Conservation (phyloP, 2,113 vertebrate genomes). For the Bubo bubo region DNA sequence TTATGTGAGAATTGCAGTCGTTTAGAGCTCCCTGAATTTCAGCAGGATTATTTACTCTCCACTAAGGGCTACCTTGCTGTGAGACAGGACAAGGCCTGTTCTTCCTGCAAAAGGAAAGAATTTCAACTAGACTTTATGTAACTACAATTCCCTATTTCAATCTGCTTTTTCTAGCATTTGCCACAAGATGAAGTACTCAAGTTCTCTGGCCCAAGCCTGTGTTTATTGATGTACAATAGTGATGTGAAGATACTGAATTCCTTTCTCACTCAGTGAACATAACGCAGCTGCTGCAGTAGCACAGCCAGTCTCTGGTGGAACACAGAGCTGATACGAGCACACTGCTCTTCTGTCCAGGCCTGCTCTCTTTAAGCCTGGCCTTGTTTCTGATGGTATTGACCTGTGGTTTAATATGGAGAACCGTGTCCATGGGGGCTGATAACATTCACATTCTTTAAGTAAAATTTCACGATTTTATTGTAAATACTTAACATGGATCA, state of each 20-base stretch:
- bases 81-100: background rate
- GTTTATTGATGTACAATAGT: background rate
- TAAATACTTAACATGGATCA: background rate
- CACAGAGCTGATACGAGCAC: background rate
- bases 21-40: background rate
- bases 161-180: background rate
- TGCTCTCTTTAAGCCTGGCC: background rate
- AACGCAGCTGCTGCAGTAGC: background rate
- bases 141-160: too few relatives aligned
- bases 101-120: background rate
- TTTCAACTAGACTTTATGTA: background rate
- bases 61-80: background rate
- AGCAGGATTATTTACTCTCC: background rate
- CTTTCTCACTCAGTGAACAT: background rate
- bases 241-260: background rate
- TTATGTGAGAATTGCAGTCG: rapidly evolving
- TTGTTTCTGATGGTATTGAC: background rate
- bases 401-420: background rate
- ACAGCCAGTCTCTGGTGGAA: rapidly evolving
- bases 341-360: rapidly evolving
- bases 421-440: rapidly evolving
- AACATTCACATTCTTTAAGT: background rate
- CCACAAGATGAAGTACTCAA: rapidly evolving
- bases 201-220: background rate
- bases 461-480: background rate